Evolutionary conservation across 2,888 invertebrate species (phyloP), one percentile per base, ranked within the genome.

Genomic region (Drosophila prolongata): DNA sequence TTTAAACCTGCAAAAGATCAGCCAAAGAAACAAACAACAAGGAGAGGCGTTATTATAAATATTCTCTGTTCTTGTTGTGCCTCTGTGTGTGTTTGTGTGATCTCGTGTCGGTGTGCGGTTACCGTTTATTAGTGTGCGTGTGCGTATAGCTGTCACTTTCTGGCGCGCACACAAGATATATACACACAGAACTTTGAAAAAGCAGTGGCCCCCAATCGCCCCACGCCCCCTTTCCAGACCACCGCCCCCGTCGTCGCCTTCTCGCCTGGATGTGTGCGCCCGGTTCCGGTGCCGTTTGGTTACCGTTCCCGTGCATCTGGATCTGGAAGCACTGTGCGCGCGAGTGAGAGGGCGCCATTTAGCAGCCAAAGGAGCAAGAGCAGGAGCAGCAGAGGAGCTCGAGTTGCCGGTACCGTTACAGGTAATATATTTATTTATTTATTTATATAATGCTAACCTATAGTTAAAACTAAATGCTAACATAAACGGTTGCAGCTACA

Each of bases 1-100:
- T 30, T 30, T 30, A 76, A 84, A 90, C 91, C 88, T 90, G 84
- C 75, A 84, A 91, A 91, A 90, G 91, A 91, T 90, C 90, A 90
- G 91, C 91, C 85, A 80, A 27, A 27, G 5, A 30, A 46, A 46
- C 27, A 27, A 46, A 46, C 46, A 27, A 14, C 46, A 9, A n/a
- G 27, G 27, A 30, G 9, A n/a, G 46, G 9, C 27, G 27, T 46
- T 44, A 1, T 13, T 27, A 27, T 46, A 27, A 27, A 70, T 40
- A 64, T 66, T 65, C 65, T 65, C 56, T 55, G 65, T 53, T 65
- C 56, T 47, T 69, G 65, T 53, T 52, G 50, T 44, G 65, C 44
- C 56, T 30, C 19, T 19, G 68, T 77, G 71, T 77, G 71, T 53
- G 57, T 65, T 52, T 42, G 73, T 50, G 67, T 62, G 62, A 59